Percentiles rank a stretch among this genome's conserved stretches.
phyloP scores from a whole-genome alignment of 2,888 invertebrate genomes.

The Epirrhoe tristata region DNA sequence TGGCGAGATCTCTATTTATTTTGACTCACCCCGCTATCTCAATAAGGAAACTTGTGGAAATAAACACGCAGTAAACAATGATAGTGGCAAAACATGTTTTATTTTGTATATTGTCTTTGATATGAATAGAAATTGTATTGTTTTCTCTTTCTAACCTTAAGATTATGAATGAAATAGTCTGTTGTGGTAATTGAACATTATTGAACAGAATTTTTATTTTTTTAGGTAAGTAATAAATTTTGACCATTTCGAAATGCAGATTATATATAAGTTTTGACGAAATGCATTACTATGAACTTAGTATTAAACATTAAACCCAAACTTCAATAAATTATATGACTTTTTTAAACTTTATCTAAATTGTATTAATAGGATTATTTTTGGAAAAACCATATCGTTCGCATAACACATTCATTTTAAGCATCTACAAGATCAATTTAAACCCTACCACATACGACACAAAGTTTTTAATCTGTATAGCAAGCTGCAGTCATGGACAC shows the following conservation, averaged over 20 bases:
- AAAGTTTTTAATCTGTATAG: constrained; percentile 1
- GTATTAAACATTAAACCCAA: too few species aligned
- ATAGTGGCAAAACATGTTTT: constrained; percentile 29
- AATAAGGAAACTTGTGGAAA: constrained; percentile 30
- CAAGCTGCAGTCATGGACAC: constrained; percentile 26
- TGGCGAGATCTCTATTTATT: constrained; percentile 1
- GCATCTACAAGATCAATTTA: not conserved
- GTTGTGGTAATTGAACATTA: constrained; percentile 10
- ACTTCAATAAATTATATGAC: too few species aligned
- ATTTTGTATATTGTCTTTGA: constrained; percentile 31
- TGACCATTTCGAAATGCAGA: too few species aligned
- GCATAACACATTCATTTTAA: not conserved
- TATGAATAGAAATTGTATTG: constrained; percentile 35
- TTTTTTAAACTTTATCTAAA: too few species aligned
- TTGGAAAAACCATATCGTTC: too few species aligned
- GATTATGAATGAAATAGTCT: constrained; percentile 3
- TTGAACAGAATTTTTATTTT: constrained; percentile 22
- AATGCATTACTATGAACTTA: too few species aligned
- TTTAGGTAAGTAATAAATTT: constrained; percentile 21
- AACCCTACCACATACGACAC: not conserved
- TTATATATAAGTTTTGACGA: too few species aligned
- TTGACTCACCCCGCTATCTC: constrained; percentile 16
- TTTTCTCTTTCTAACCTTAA: constrained; percentile 27
- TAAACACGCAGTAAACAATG: constrained; percentile 29
- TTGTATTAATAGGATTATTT: too few species aligned